phyloP scores from a whole-genome alignment of 2,797 vertebrate genomes.

The Holocentrus rufus region DNA sequence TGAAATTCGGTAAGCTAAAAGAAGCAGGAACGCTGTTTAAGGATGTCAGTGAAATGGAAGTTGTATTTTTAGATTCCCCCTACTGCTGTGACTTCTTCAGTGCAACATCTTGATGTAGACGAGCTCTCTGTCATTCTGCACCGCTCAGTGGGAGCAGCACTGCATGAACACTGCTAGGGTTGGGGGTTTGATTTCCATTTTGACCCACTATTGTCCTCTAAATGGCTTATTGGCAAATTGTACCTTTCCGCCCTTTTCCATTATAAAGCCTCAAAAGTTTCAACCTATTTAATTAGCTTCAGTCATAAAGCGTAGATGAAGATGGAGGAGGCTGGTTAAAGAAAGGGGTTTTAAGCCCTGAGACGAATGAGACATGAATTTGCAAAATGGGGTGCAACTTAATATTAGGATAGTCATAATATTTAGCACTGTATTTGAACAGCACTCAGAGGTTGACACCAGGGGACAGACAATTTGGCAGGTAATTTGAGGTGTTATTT shows the following conservation, averaged over 20 bases:
- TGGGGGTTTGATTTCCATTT: conserved; percentile 1
- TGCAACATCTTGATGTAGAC: too few species aligned
- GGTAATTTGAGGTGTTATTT: conserved; percentile 50
- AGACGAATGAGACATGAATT: conserved; percentile 5
- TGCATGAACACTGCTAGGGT: conserved; percentile 1
- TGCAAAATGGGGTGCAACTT: background rate
- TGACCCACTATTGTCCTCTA: background rate
- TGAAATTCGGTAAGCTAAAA: background rate
- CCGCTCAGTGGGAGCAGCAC: conserved; percentile 11
- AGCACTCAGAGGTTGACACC: conserved; percentile 7
- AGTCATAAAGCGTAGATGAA: background rate
- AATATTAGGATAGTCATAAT: background rate
- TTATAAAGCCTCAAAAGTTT: too few species aligned
- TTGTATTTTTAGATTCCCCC: too few species aligned
- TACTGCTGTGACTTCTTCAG: too few species aligned
- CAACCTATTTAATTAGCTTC: too few species aligned
- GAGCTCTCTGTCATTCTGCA: background rate
- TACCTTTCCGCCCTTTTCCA: too few species aligned
- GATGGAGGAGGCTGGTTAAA: background rate
- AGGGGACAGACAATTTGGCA: conserved; percentile 40
- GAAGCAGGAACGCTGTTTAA: too few species aligned
- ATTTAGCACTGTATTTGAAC: conserved; percentile 14
- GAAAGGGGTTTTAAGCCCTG: background rate
- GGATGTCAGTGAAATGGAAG: too few species aligned
- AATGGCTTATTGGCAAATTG: too few species aligned